Evolutionary conservation across 2,797 vertebrate species (phyloP), one percentile per base, ranked within the genome.

Genomic region (Anguilla obscura): DNA sequence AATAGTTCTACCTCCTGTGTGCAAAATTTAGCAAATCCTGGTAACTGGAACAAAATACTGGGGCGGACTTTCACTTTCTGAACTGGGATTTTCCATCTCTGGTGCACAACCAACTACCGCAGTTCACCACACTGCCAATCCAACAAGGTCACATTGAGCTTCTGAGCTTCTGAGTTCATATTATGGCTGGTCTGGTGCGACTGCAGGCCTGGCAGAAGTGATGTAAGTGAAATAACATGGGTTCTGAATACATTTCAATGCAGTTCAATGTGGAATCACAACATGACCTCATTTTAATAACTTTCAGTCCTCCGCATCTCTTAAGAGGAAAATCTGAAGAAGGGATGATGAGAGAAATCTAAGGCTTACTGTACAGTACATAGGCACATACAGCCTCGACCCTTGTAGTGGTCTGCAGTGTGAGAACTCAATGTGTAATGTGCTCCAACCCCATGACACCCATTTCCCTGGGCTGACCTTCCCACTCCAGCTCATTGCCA

Each of bases 401-500:
- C 14, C 33, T 36, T 79, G 30, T 79, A 40, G 12, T 40, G 24
- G 27, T 54, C 30, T 30, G 24, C 3, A 8, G 24, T 52, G 27
- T 56, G 45, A 56, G 24, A 33, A 16, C 18, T 14, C 12, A 79
- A 21, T 14, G 0, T 79, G 18, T 24, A 36, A 79, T 50, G 3
- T 54, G 5, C 66, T 1, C 12, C 48, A 79, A 36, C 27, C 18
- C 52, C 60, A 58, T 33, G 71, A 87, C 40, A 45, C 33, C 86
- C 18, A 5, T 50, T 36, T 45, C 50, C 52, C 36, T 45, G 12
- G 52, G n/a, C 91, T 95, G 90, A 99, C 98, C 98, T 95, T 99
- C 98, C 98, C 99, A 99, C 90, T 99, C 99, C 89, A 99, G 92
- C 45, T 99, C 99, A 0, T 98, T 99, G 60, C 98, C 98, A 0